Evolutionary conservation across 2,113 vertebrate species (phyloP).

Genomic region (Dicrurus megarhynchus): DNA sequence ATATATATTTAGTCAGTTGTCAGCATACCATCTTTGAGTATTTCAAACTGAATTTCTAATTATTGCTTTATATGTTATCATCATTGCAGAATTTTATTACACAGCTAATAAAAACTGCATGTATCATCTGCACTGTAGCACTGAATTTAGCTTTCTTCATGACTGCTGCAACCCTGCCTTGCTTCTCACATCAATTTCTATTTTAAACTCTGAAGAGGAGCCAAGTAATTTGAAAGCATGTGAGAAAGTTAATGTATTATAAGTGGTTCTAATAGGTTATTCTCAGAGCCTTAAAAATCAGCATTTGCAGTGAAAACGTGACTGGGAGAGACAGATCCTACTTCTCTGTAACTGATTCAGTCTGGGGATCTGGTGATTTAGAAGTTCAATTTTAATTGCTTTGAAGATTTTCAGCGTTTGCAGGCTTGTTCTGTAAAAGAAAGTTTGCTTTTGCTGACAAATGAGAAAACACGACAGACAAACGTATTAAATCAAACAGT

Average conservation of each 20-base stretch:
- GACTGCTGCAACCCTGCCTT: not conserved
- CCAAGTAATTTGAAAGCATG: not conserved
- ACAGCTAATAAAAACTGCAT: not conserved
- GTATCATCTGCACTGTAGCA: not conserved
- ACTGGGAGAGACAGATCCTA: not conserved
- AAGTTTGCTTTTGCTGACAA: constrained; percentile 16
- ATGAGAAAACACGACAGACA: not conserved
- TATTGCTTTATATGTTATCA: not conserved
- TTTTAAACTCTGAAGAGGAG: not conserved
- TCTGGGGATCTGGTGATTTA: not conserved
- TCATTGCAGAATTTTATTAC: not conserved
- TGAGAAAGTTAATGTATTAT: not conserved
- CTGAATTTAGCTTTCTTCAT: not conserved
- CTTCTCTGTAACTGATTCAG: not conserved
- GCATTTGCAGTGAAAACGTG: not conserved
- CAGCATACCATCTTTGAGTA: not conserved
- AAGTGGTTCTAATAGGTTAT: not conserved
- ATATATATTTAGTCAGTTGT: not conserved
- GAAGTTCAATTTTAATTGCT: not conserved
- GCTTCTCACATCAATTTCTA: not conserved
- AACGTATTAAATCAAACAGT: not conserved
- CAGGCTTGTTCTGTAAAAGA: not conserved
- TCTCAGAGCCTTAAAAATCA: not conserved
- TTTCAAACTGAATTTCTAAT: not conserved
- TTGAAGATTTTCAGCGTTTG: not conserved